Evolutionary conservation across 2,797 vertebrate genomes (phyloP), one percentile per base, ranked within the genome.

Genomic region (Sebastes hubbsi): DNA sequence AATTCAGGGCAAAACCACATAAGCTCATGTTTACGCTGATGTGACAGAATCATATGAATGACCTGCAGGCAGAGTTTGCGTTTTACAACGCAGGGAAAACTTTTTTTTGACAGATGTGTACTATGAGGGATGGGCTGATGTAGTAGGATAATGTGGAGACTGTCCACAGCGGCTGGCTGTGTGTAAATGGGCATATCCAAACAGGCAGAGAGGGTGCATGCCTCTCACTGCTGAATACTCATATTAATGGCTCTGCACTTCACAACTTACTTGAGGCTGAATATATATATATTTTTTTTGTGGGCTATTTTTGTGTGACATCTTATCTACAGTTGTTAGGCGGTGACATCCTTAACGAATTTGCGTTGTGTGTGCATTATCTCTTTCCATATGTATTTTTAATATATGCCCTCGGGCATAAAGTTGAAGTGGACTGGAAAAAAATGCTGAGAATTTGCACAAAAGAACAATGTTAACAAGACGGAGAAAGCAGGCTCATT

Each of bases 401-500:
- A 95, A 96, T 96, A 95, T 95, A 95, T 95, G 94, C 94, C 95
- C 94, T 91, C 78, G 91, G 94, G 96, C 94, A 95, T 94, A 93
- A 95, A 95, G 95, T 95, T 95, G 94, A 96, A 96, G 95, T 95
- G 95, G 95, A 94, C 94, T 94, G 92, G 91, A 92, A 93, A 94
- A 93, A 92, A 63, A 55, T 82, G 83, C 91, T 87, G 91, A 85
- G 89, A 94, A 95, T 96, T 96, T 95, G 95, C 95, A 95, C 95
- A 95, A 95, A 95, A 96, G 94, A 94, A 95, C 94, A 95, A 95
- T 95, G 94, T 95, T 96, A 96, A 96, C 95, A 96, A 96, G 95
- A 95, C 76, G 84, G 90, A 94, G 92, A 95, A 92, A 91, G 91
- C 86, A 89, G 92, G 91, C 95, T 95, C 95, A 95, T 96, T 96